Evolutionary conservation across 2,888 invertebrate species (phyloP), one percentile per base, ranked within the genome.

Genomic region (Willowsia nigromaculata): DNA sequence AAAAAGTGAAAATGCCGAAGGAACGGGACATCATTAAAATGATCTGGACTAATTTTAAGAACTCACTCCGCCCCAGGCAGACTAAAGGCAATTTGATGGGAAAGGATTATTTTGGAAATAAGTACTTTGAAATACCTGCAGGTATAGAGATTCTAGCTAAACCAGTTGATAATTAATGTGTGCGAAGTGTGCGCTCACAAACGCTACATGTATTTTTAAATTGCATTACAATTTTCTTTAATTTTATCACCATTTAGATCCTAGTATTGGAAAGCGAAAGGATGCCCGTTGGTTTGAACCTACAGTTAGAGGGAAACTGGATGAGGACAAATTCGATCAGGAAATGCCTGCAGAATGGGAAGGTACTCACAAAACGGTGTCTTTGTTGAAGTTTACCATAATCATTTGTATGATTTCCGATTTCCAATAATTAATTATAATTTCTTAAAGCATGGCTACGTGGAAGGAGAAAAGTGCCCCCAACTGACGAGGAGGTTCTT

Each of bases 311-410:
- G n/a, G n/a, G n/a, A n/a, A n/a, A n/a, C n/a, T n/a, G n/a, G n/a
- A n/a, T n/a, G n/a, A 95, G 59, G 95, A 96, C 89, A 94, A 95
- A 30, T 88, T 78, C 92, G 95, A 96, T 91, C 96, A 96, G 93
- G 96, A 97, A 93, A 93, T 97, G 92, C 97, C 98, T 0, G 95
- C 97, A 0, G 98, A 98, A 94, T 98, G 98, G 98, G 97, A 97
- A 93, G 92, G 93, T 93, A 88, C 3, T 22, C 1, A 2, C 30
- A 80, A 80, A 33, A 53, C 11, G 43, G 25, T 27, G 4, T 6
- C 18, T 37, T n/a, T 68, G 68, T 37, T n/a, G n/a, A n/a, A n/a
- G n/a, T n/a, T n/a, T n/a, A 53, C 9, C 22, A n/a, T 40, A 30
- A 30, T 47, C 0, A 68, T 50, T 40, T 33, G 22, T 65, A 25